Base-by-base conservation (phyloP, 2,113 vertebrate genomes). In the Peromyscus maniculatus region DNA sequence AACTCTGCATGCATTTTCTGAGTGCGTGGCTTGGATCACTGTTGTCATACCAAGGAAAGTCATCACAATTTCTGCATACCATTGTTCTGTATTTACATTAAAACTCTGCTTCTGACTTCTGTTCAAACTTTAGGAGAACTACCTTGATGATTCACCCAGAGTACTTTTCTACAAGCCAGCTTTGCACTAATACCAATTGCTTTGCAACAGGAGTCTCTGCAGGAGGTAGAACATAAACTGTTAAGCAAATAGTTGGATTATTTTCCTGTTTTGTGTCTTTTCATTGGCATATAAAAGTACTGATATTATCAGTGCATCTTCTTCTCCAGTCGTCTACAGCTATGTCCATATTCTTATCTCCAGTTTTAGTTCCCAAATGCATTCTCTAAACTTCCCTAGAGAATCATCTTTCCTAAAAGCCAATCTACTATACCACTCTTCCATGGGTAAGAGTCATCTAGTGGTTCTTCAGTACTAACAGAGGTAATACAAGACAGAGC, bases 81-180 rank as follows among this genome's bases (percentile, higher is more conserved):
- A 22, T 77, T 86, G 80, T 67, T 82, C 39, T 90, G 31, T 89
- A 16, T 97, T 87, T 75, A 80, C 33, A 87, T 88, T 93, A 49
- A 89, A 62, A 92, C 33, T 90, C 39, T 87, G 62, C 67, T 71
- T 78, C 49, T 90, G 75, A 93, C 52, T 87, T 93, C 67, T 92
- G 62, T 79, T 86, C 36, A 82, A 55, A 57, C 33, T 67, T 96
- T 89, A 89, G 89, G 90, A 80, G 71, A 93, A 89, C 46, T 79
- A 84, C 24, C 46, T 69, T 33, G 92, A 2, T 2, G 36, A 64
- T 17, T 94, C 57, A 80, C 55, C 93, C 87, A 64, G 43, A 36
- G 1, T 49, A 31, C 9, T 67, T 31, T 67, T 39, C 59, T 72
- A 66, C 6, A 67, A 8, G 2, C 46, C 57, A 80, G 69, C 21